These are phyloP conservation scores for Neofelis nebulosa DNA, from an alignment of 2,113 vertebrate species.

Conservation along the genomic window DNA sequence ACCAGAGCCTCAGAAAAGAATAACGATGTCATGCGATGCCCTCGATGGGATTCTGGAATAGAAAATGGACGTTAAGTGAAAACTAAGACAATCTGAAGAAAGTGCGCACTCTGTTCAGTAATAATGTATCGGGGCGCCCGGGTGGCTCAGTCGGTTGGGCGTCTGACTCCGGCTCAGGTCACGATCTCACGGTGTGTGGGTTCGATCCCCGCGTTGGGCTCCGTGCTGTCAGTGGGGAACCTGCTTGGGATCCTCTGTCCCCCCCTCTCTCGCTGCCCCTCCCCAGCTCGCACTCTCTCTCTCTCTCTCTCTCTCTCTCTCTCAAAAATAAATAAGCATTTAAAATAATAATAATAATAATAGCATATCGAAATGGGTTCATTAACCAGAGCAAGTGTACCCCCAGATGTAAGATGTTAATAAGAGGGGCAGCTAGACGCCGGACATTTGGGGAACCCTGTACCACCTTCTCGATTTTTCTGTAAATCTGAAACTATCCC, in stretches of 20 bases:
- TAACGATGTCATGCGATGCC: accelerated
- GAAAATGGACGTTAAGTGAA: not conserved
- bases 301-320: too few species aligned
- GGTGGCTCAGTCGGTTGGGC: too few species aligned
- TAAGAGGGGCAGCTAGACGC: accelerated
- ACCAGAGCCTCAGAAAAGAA: not conserved
- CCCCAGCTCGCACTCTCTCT: too few species aligned
- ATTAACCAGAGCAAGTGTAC: accelerated
- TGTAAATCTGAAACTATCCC: not conserved
- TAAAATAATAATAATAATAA: too few species aligned
- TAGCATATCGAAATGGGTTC: accelerated
- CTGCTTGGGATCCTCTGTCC: too few species aligned
- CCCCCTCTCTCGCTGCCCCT: too few species aligned
- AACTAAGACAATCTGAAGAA: not conserved
- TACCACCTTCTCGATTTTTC: not conserved
- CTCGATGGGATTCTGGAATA: not conserved
- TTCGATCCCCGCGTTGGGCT: too few species aligned
- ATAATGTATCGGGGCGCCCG: accelerated
- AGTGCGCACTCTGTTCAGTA: not conserved
- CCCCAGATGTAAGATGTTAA: accelerated
- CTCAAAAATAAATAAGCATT: too few species aligned
- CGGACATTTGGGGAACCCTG: not conserved
- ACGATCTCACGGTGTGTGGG: too few species aligned
- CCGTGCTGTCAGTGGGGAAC: too few species aligned
- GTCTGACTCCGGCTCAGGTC: too few species aligned